These are phyloP conservation scores for Sphenopsis melanotis DNA, from an alignment of 2,797 vertebrate species.

Conservation along the genomic window DNA sequence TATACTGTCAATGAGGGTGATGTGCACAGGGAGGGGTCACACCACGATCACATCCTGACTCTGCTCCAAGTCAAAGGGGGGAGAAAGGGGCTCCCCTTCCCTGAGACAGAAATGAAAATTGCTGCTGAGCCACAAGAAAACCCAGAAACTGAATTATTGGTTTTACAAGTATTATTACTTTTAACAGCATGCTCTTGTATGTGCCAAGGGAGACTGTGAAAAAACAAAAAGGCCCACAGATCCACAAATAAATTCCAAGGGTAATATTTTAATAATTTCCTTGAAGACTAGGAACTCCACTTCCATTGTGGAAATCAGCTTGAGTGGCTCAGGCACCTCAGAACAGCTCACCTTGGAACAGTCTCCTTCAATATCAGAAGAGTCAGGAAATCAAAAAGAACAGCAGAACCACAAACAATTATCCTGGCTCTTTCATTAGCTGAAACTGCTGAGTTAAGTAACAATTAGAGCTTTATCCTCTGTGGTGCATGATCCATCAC, in stretches of 20 bases:
- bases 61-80: not conserved
- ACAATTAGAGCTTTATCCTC: not conserved
- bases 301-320: not conserved
- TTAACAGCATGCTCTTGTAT: not conserved
- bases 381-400: not conserved
- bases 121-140: not conserved
- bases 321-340: not conserved
- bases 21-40: accelerated
- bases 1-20: not conserved
- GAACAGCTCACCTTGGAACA: not conserved
- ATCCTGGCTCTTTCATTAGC: not conserved
- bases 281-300: not conserved
- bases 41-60: not conserved
- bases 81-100: not conserved
- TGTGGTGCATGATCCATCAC: accelerated
- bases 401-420: not conserved
- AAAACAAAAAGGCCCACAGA: not conserved
- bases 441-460: not conserved
- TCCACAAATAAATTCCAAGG: not conserved
- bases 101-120: not conserved
- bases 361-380: not conserved
- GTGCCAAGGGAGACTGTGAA: not conserved
- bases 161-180: not conserved
- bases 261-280: not conserved
- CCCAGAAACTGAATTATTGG: not conserved